phyloP scores from a whole-genome alignment of 2,797 vertebrate species.

The Pangasius sanitwongsei region DNA sequence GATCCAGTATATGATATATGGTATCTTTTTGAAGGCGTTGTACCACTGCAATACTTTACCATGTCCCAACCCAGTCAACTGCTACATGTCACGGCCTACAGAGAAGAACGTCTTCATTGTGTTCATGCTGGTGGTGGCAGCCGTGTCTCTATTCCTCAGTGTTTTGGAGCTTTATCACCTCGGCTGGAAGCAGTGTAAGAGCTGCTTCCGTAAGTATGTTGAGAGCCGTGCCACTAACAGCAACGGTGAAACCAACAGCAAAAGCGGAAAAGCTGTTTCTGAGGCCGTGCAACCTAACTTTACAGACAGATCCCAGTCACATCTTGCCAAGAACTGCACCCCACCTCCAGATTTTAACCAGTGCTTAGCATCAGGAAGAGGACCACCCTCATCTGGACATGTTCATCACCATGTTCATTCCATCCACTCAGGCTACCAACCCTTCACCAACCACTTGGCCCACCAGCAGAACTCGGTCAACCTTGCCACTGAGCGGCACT shows the following conservation, averaged over 20 bases:
- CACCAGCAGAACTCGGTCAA: slow-evolving; percentile 92
- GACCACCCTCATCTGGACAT: slow-evolving; percentile 63
- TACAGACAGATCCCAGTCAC: slow-evolving; percentile 48
- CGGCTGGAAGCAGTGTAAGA: slow-evolving; percentile 84
- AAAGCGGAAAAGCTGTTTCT: slow-evolving; percentile 39
- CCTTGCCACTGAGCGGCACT: slow-evolving; percentile 84
- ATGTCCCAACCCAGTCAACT: slow-evolving; percentile 94
- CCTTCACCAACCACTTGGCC: slow-evolving; percentile 87
- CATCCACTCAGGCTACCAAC: slow-evolving; percentile 71
- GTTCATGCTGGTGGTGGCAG: slow-evolving; percentile 94
- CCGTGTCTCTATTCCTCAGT: slow-evolving; percentile 89
- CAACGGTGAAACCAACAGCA: neutral
- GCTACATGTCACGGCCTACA: slow-evolving; percentile 94
- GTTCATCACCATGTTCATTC: slow-evolving; percentile 65
- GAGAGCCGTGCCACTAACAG: slow-evolving; percentile 25
- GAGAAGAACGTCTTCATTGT: slow-evolving; percentile 98
- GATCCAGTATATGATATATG: slow-evolving; percentile 92
- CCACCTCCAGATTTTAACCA: slow-evolving; percentile 91
- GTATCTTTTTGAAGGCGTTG: slow-evolving; percentile 87
- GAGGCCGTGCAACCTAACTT: slow-evolving; percentile 52
- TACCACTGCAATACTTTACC: slow-evolving; percentile 87
- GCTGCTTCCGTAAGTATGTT: slow-evolving; percentile 63
- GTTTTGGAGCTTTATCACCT: slow-evolving; percentile 91
- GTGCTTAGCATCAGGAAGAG: slow-evolving; percentile 74
- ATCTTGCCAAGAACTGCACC: slow-evolving; percentile 75